Base-by-base conservation (phyloP, 1,140 invertebrate species). In the Drosophila sucinea region DNA sequence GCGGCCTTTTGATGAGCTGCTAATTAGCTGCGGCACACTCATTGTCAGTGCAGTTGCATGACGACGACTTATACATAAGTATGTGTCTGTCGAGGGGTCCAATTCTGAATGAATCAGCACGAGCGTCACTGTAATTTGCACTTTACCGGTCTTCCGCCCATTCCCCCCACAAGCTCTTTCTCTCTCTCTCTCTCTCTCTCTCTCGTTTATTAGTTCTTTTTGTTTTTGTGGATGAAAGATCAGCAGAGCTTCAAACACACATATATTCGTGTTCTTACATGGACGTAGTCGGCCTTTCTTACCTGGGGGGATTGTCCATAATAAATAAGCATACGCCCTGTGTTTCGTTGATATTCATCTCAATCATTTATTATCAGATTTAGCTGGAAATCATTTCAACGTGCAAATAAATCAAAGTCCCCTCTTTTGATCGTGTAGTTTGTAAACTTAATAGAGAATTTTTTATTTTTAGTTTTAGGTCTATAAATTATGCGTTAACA, bases 71-170 rank as follows among this genome's bases (percentile, higher is more conserved):
- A 27, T 51, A 10, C 10, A 3, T 4, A 8, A 5, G 25, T 25
- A 7, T 51, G 23, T 51, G 79, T 83, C 75, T 86, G 79, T 69
- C 58, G 61, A 51, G 70, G 69, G 44, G 32, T 79, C 79, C 67
- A 65, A 77, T 70, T 82, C 71, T 83, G 72, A 83, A 89, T 87
- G 83, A 87, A 87, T 87, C 83, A 87, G 84, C 83, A 87, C 83
- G 83, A 83, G 83, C 80, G 71, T 25, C 77, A 75, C 70, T 77
- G 73, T 83, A 87, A 89, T 86, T 86, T 86, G 83, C 83, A 86
- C 83, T 86, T 83, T 87, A 70, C 61, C 83, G 62, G 51, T 62
- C 56, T 67, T 33, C 51, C 55, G 35, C 60, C 33, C 11, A 17
- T 11, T 11, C 11, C 58, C 11, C 32, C 25, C 17, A 4, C 32